phyloP scores from a whole-genome alignment of 2,888 invertebrate species.

The Gordius sp. region DNA sequence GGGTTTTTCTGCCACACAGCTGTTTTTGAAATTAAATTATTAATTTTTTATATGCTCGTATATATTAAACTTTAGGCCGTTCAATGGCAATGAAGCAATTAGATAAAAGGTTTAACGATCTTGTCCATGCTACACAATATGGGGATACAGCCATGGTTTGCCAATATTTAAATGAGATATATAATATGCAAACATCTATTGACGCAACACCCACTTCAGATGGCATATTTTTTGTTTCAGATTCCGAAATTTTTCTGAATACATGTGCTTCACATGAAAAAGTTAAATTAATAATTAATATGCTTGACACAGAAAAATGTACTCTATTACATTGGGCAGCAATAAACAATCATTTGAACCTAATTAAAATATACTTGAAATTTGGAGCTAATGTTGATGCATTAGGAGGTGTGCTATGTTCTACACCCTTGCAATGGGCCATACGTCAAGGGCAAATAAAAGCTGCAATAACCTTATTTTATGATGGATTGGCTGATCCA shows the following conservation, averaged over 20 bases:
- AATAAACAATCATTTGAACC: slow-evolving; percentile 77
- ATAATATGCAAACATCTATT: too few species aligned
- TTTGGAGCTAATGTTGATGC: slow-evolving; percentile 68
- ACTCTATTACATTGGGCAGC: slow-evolving; percentile 96
- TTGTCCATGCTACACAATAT: slow-evolving; percentile 1
- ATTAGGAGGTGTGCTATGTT: slow-evolving; percentile 72
- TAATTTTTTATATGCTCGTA: too few species aligned
- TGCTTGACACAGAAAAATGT: slow-evolving; percentile 74
- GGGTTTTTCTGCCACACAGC: too few species aligned
- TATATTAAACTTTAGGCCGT: too few species aligned
- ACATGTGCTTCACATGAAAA: too few species aligned
- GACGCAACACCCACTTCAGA: too few species aligned
- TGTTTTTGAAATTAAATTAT: too few species aligned
- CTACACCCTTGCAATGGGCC: slow-evolving; percentile 94
- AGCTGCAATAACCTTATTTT: slow-evolving; percentile 48
- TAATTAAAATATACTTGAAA: slow-evolving; percentile 58
- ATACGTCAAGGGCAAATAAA: slow-evolving; percentile 61
- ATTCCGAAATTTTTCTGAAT: too few species aligned
- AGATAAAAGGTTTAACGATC: too few species aligned
- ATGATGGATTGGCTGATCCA: slow-evolving; percentile 54
- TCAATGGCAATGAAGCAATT: too few species aligned
- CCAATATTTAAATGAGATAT: background rate
- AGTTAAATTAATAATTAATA: slow-evolving; percentile 51
- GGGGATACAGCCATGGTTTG: background rate
- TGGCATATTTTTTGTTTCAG: too few species aligned